Base-by-base conservation (phyloP, 2,888 invertebrate species). In the Acrobasis consociella region DNA sequence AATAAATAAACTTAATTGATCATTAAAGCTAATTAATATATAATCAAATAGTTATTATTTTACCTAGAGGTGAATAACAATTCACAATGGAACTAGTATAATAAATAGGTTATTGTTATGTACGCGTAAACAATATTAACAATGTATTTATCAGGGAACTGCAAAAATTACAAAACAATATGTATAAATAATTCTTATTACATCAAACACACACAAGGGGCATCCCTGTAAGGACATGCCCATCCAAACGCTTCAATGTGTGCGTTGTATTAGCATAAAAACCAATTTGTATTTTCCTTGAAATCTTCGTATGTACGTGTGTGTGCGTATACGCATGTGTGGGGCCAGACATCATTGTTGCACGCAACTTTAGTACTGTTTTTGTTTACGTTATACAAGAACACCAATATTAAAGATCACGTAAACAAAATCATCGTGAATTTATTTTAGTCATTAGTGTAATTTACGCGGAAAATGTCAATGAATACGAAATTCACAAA, bases 131-230 rank as follows among this genome's bases (percentile, higher is more conserved):
- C 13, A 58, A 60, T 52, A 58, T 31, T 15, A 42, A 37, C 42
- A 60, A 22, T n/a, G 31, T 37, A 56, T 50, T 38, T 62, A 65
- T 61, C 69, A 31, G 67, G 65, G 68, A 69, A 72, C 70, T 62
- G 64, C 51, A 64, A 74, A 72, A 71, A 72, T 81, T 79, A 81
- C 74, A 80, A 79, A 78, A 80, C 74, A 73, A 67, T 42, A 42
- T 70, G 59, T 65, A 65, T 65, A 64, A 55, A 65, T 60, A 65
- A 66, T 67, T 22, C 52, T 64, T 64, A 69, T 70, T 68, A 69
- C 70, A 70, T 69, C 69, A 67, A 66, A 73, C 69, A 65, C 67
- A 76, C 69, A 67, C 66, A 67, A 51, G 5, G 31, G 22, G 31
- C 17, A 9, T 17, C 46, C 42, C 22, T 42, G 31, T 39, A n/a